Evolutionary conservation across 2,888 invertebrate genomes (phyloP), one percentile per base, ranked within the genome.

Genomic region (Chamaedrilus cognettii): DNA sequence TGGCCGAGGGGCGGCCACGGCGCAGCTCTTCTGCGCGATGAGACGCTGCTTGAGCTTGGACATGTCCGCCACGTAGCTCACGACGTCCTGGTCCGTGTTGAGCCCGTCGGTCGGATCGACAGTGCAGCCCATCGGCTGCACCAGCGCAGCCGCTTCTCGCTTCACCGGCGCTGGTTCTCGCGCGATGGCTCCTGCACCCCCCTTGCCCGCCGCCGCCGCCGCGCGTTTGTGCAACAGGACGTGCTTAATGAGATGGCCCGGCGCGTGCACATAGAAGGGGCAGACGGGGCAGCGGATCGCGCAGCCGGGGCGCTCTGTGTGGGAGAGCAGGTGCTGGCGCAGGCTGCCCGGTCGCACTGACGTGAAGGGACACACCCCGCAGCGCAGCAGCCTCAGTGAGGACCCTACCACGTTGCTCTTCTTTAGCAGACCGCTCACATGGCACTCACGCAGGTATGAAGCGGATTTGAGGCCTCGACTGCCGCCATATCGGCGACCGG

Each of bases 271-370:
- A 77, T 91, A 91, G 79, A 92, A 93, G 72, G 90, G 90, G 82
- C 93, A 94, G 75, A 89, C 87, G 26, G 88, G 88, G 79, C 94
- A 94, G 81, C 91, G 91, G 83, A 90, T 91, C 19, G 89, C 89
- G 0, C 90, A 89, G 56, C 89, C 88, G 64, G 89, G 87, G 67
- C 81, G 82, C 0, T 89, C 88, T 52, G 89, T 87, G 79, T 94
- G 94, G 80, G 93, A 90, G 78, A 93, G 92, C 78, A 91, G 91
- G 79, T 94, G 94, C 80, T 93, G 92, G 79, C 90, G 88, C 82
- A 89, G 35, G 23, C 26, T 33, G 28, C 35, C 28, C 26, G 35
- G 30, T 26, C 28, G 33, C 19, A 7, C 42, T 0, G 34, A 60
- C 42, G 3, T 7, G 42, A 35, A 60, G 7, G 60, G 60, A 60